Base-by-base conservation (phyloP, 2,113 vertebrate genomes). In the Origma solitaria region DNA sequence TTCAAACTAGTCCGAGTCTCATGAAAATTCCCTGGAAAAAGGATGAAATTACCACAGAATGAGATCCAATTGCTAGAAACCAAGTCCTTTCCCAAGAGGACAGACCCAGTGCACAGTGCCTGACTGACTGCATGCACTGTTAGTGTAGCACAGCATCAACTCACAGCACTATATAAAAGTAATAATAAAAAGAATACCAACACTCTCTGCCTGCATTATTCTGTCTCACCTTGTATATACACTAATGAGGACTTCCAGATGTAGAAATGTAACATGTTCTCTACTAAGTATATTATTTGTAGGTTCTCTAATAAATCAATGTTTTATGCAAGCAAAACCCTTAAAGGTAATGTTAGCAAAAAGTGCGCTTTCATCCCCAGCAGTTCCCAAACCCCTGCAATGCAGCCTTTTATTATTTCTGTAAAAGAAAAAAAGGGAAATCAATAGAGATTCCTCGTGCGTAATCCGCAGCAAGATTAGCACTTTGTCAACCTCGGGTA, bases 381-480 rank as follows among this genome's bases (percentile, higher is more conserved):
- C 88, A 92, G 86, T 87, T 97, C 77, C 71, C 77, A 72, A 94
- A 94, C 45, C 92, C 89, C 96, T 93, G 87, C 95, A 97, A 96
- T 95, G 84, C 82, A 93, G 82, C 33, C 90, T 73, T 95, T 53
- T 82, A 92, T 96, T 97, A 94, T 88, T 94, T 95, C 65, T 92
- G 78, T 75, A 86, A 96, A 96, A 92, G 84, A 53, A 42, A 77
- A 65, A 62, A 28, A 11, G 49, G 56, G 86, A 80, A 97, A 94
- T 97, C 92, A 93, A 93, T 93, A 95, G 90, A 91, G 76, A 93
- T 90, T 82, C 84, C 94, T 93, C 2, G 8, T 93, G 82, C 13
- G 15, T 92, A 97, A 96, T 95, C 72, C 92, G 90, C 80, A 82
- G 64, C 64, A 72, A 97, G 96, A 97, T 95, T 95, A 97, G 82